Evolutionary conservation across 2,888 invertebrate species (phyloP), one percentile per base, ranked within the genome.

Genomic region (Agapostemon virescens): DNA sequence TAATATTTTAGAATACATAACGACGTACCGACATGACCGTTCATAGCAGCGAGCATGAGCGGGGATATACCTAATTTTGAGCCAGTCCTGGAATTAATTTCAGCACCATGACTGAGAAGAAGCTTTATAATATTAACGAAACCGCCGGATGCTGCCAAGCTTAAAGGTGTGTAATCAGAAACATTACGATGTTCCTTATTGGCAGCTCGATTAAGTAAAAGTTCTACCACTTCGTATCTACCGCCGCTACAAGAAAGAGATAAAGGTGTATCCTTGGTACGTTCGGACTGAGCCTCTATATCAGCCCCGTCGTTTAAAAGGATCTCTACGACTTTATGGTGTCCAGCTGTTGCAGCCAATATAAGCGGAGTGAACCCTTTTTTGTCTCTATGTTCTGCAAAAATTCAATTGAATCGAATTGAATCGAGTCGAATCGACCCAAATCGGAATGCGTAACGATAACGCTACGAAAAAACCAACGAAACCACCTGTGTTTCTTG

Each of bases 161-260:
- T 98, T n/a, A 99, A 94, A 1, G 99, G 99, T 15, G 99, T 99
- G 92, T 99, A 99, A 93, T 99, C 99, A 36, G 98, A 99, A 23
- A 99, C 99, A 93, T 99, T 99, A 74, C 99, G 96, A 93, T 99
- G 99, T 92, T 98, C 98, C 93, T 99, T 99, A 93, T 99, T 99
- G 71, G 99, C 98, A 85, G 97, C 97, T 82, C 97, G 95, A 85
- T 95, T 96, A 73, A 99, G 94, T 81, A 99, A 94, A 71, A 98
- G 93, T 90, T 99, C 99, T 2, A 99, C 99, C 52, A 98, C 96
- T 93, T 99, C 99, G 93, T 98, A 98, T 86, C 98, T 95, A 20
- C 99, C 99, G 72, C 99, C 98, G 79, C 98, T 98, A 93, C 99
- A 99, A 1, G 99, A 99, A 77, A 99, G 94, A 76, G 99, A 99